Conservation (phyloP, 2,888 invertebrate species). For the Nephrotoma appendiculata region DNA sequence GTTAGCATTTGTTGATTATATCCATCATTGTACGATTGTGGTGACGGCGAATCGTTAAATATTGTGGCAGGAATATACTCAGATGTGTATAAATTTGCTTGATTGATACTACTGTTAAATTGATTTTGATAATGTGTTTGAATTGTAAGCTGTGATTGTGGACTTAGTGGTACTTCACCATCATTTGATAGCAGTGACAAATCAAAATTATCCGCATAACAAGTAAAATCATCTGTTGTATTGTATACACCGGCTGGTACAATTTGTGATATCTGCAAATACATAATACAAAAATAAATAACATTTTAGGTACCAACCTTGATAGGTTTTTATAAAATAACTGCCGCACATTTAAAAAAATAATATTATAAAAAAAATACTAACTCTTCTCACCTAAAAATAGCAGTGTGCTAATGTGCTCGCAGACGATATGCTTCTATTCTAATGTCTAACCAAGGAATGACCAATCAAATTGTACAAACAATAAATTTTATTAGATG, state of each 20-base stretch:
- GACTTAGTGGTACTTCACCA: constrained; percentile 33
- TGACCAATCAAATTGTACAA: constrained; percentile 1
- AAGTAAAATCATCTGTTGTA: constrained; percentile 22
- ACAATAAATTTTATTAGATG: constrained; percentile 1
- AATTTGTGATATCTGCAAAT: constrained; percentile 1
- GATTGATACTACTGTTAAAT: background rate
- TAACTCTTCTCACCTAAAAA: background rate
- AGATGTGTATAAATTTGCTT: constrained; percentile 9
- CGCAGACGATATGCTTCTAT: background rate
- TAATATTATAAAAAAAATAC: background rate
- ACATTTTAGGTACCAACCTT: background rate
- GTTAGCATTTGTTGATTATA: constrained; percentile 2
- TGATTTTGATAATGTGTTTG: constrained; percentile 9
- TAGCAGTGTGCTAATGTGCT: background rate
- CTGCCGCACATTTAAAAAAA: background rate
- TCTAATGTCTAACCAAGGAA: background rate
- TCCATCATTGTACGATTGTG: background rate
- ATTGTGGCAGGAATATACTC: constrained; percentile 22
- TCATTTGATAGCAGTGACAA: constrained; percentile 52
- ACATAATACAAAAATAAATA: background rate
- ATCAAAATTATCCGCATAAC: constrained; percentile 49
- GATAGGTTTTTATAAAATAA: background rate
- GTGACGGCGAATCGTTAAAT: constrained; percentile 11
- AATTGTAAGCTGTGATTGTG: constrained; percentile 31
- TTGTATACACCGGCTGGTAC: constrained; percentile 13